Percentiles rank a stretch among this genome's conserved stretches.
These are phyloP conservation scores for Catonia carolina DNA, from an alignment of 2,888 invertebrate species.

Conservation along the genomic window DNA sequence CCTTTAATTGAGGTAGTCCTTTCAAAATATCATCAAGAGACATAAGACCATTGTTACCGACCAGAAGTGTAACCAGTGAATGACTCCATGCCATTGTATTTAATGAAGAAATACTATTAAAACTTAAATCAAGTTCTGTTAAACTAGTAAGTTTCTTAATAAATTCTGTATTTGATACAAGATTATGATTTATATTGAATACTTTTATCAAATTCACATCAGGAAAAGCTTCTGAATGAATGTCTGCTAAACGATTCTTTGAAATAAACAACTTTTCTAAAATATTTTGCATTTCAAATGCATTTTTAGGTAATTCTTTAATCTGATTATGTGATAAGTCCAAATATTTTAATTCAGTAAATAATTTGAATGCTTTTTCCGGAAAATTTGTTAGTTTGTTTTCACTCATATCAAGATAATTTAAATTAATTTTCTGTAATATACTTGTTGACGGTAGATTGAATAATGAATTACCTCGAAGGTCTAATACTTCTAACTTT, in stretches of 20 bases:
- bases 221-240: slow-evolving; percentile 18
- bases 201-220: slow-evolving; percentile 1
- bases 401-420: slow-evolving; percentile 10
- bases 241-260: slow-evolving; percentile 3
- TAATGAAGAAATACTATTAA: background rate
- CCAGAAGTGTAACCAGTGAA: background rate
- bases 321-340: slow-evolving; percentile 19
- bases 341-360: slow-evolving; percentile 10
- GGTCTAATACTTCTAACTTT: slow-evolving; percentile 2
- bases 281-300: slow-evolving; percentile 12
- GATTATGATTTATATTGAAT: background rate
- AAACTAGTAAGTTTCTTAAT: background rate
- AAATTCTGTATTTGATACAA: background rate
- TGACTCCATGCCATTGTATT: too few species aligned
- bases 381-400: slow-evolving; percentile 21
- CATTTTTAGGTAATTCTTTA: slow-evolving; percentile 9
- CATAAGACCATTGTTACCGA: slow-evolving; percentile 1
- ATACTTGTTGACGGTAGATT: too few species aligned
- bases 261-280: slow-evolving; percentile 17
- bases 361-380: slow-evolving; percentile 12
- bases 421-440: too few species aligned
- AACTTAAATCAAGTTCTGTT: slow-evolving; percentile 1
- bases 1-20: background rate
- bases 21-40: slow-evolving; percentile 1
- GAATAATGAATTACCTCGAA: background rate